These are phyloP conservation scores for Taeniopygia guttata DNA, from an alignment of 2,797 vertebrate species.

Conservation along the genomic window DNA sequence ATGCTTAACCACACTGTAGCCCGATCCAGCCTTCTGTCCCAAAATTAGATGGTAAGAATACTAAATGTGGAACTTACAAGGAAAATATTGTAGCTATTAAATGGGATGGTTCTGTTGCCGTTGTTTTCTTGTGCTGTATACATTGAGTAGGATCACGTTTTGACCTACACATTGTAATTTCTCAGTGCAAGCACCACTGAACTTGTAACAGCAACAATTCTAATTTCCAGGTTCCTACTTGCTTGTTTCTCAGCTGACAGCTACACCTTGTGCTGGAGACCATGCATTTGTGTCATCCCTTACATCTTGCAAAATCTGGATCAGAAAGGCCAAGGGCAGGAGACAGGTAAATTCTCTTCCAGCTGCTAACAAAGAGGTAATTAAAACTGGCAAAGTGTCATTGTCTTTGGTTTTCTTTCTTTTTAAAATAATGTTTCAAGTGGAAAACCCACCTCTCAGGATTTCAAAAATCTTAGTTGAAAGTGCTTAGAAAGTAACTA, in stretches of 20 bases:
- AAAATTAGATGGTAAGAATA: not conserved
- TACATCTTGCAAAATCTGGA: not conserved
- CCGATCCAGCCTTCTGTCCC: not conserved
- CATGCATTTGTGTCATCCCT: not conserved
- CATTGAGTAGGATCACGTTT: not conserved
- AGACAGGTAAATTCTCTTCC: not conserved
- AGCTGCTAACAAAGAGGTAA: not conserved
- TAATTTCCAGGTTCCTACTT: not conserved
- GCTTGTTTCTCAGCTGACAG: not conserved
- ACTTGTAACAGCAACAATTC: not conserved
- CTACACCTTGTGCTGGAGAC: not conserved
- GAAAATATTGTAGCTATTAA: not conserved
- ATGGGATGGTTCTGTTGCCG: not conserved
- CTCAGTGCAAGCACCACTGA: not conserved
- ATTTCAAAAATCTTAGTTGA: not conserved
- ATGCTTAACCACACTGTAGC: not conserved
- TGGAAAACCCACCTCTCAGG: not conserved
- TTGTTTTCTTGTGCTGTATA: not conserved
- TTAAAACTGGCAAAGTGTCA: not conserved
- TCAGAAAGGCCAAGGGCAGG: not conserved
- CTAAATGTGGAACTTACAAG: not conserved
- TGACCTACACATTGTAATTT: not conserved
- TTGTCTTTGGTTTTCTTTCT: not conserved
- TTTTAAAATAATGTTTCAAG: not conserved
- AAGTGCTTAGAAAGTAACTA: slow-evolving; percentile 8